Evolutionary conservation across 2,888 invertebrate species (phyloP), one percentile per base, ranked within the genome.

Genomic region (Ophioninae sp.): DNA sequence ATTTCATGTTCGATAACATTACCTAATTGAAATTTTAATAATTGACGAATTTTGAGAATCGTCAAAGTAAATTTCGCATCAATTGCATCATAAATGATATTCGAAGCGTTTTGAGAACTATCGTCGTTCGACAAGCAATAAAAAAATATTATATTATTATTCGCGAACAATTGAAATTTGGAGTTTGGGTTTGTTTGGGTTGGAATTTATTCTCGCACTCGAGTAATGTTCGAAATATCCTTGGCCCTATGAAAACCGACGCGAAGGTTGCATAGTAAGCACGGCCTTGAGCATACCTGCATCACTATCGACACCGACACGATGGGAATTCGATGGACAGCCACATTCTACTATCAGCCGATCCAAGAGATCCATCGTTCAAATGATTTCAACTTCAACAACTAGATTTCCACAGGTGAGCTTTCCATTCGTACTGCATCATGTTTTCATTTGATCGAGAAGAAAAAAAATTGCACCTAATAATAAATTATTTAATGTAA

Each of bases 281-380:
- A 89, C 89, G 69, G 91, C 88, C 80, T 88, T 91, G 84, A 90
- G 91, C 85, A 82, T 89, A 67, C 90, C 91, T 9, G 87, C 87
- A 79, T 82, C 81, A 41, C 81, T 89, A 65, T 83, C 89, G 56
- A 75, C 86, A 65, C 79, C 83, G 44, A 79, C 82, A 30, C 79
- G 76, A 59, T 82, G 84, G 84, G 72, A 82, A 64, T 30, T 79
- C 67, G 79, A 84, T 58, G 84, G 81, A 37, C 83, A 91, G 41
- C 86, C 88, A 77, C 87, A 86, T 63, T 89, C 87, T 63, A 89
- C 90, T 81, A 91, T 91, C 30, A 90, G 88, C 78, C 88, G 89
- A 71, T 88, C 87, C 17, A 86, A 88, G 41, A 90, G 87, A 84
- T 82, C 89, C 23, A 82, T 86, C 63, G 85, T 89, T 44, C 88